These are phyloP conservation scores for Trichogramma dendrolimi DNA, from an alignment of 2,888 invertebrate species.

Conservation along the genomic window DNA sequence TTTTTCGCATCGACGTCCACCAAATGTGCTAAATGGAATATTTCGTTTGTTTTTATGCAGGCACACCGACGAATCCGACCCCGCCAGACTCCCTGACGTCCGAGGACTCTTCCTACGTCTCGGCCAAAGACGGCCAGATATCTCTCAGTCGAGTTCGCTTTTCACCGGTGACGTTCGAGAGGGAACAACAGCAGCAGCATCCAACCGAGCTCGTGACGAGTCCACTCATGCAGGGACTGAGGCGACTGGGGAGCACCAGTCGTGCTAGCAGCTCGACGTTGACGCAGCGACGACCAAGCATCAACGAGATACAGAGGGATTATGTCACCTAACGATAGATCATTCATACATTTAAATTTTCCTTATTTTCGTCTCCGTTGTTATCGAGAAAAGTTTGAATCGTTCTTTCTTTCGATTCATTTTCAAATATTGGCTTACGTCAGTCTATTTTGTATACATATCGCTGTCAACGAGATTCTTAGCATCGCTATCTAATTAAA, in stretches of 20 bases:
- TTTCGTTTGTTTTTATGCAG: slow-evolving; percentile 2
- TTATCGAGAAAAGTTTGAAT: neutral
- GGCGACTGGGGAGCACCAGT: slow-evolving; percentile 50
- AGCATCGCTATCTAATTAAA: too few relatives aligned
- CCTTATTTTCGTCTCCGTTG: neutral
- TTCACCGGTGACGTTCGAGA: slow-evolving; percentile 47
- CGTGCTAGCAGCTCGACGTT: slow-evolving; percentile 36
- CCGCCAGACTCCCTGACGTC: slow-evolving; percentile 81
- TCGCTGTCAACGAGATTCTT: too few relatives aligned
- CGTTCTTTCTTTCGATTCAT: neutral
- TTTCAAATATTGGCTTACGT: too few relatives aligned
- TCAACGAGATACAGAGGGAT: neutral
- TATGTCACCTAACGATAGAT: too few relatives aligned
- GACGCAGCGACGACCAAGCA: neutral
- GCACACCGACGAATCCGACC: slow-evolving; percentile 77
- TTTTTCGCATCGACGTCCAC: neutral
- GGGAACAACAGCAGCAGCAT: slow-evolving; percentile 52
- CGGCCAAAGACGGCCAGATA: slow-evolving; percentile 73
- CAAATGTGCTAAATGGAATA: neutral
- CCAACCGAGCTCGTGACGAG: slow-evolving; percentile 52
- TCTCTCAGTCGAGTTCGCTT: slow-evolving; percentile 47
- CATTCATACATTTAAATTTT: too few relatives aligned
- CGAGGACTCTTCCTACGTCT: slow-evolving; percentile 85
- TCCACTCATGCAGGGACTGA: slow-evolving; percentile 53
- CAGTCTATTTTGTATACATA: too few relatives aligned